A percentile compares a stretch with the other conserved stretches of the same genome.
Evolutionary conservation across 2,797 vertebrate species (phyloP).

Genomic region (Malurus leucopterus): DNA sequence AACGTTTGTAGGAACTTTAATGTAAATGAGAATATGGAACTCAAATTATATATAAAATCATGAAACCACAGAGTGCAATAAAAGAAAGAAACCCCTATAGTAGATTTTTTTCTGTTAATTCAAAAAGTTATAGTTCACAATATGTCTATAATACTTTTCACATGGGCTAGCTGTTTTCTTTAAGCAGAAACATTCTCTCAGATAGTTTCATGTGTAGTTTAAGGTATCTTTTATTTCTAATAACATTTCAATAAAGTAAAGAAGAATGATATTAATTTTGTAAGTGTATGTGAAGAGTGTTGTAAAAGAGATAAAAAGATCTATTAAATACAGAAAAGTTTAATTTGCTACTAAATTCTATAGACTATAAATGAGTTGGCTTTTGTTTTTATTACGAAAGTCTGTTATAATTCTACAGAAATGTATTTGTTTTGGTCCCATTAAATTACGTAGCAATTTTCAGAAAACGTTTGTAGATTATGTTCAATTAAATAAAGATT

Average conservation of each 20-base stretch:
- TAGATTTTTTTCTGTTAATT: background rate
- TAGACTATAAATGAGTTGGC: background rate
- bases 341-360: background rate
- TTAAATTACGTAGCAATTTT: background rate
- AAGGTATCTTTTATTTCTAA: background rate
- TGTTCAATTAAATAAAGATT: background rate
- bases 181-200: background rate
- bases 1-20: background rate
- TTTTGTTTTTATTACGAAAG: background rate
- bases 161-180: background rate
- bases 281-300: background rate
- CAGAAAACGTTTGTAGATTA: background rate
- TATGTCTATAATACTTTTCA: background rate
- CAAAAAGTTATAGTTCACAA: background rate
- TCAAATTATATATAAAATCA: background rate
- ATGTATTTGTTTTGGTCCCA: background rate
- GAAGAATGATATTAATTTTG: background rate
- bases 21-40: background rate
- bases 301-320: background rate
- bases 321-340: background rate
- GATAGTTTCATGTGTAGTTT: background rate
- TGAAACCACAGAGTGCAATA: background rate
- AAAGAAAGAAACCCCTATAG: background rate
- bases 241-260: background rate
- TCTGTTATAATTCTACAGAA: background rate